Evolutionary conservation across 2,113 vertebrate genomes (phyloP).

Genomic region (Hemichromis elongatus): DNA sequence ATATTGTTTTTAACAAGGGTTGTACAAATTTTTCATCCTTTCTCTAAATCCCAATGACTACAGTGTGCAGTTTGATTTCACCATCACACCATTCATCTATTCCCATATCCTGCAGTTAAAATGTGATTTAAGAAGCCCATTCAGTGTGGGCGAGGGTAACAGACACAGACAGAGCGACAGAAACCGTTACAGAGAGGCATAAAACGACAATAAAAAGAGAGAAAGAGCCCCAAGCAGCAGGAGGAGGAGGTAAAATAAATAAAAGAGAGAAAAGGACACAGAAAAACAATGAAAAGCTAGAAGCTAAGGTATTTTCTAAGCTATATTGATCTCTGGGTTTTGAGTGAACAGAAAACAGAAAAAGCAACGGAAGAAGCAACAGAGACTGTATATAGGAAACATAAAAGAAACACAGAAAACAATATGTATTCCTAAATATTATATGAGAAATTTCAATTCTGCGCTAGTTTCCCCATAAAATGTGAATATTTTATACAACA

Average conservation of each 20-base stretch:
- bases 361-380: not conserved
- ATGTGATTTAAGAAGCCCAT: slow-evolving; percentile 35
- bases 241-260: not conserved
- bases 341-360: not conserved
- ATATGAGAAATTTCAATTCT: not conserved
- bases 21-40: not conserved
- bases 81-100: slow-evolving; percentile 24
- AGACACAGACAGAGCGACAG: not conserved
- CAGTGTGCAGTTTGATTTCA: not conserved
- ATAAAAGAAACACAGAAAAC: not conserved
- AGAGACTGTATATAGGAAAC: not conserved
- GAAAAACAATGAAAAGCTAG: not conserved
- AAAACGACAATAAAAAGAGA: not conserved
- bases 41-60: not conserved
- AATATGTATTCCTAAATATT: not conserved
- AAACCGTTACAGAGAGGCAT: not conserved
- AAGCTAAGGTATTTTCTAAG: not conserved
- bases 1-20: slow-evolving; percentile 4
- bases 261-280: not conserved
- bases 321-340: not conserved
- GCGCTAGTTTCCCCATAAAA: not conserved
- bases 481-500: not conserved
- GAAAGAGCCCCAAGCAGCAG: not conserved
- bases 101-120: slow-evolving; percentile 30
- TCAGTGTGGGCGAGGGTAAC: not conserved